phyloP scores from a whole-genome alignment of 2,797 vertebrate species.

The Myripristis murdjan region DNA sequence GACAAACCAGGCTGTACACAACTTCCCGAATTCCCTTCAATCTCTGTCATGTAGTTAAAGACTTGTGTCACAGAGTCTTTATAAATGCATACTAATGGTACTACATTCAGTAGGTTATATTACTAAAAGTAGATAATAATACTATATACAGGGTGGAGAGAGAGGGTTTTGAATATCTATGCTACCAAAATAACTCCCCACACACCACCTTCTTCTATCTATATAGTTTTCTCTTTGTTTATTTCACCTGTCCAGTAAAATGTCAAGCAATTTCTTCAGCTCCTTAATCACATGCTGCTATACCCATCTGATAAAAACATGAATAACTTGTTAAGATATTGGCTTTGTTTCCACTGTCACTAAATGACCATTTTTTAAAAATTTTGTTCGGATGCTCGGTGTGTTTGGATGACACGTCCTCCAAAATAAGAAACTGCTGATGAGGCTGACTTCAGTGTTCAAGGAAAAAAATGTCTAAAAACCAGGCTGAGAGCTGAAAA shows the following conservation, averaged over 20 bases:
- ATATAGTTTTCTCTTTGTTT: not conserved
- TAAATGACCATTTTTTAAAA: not conserved
- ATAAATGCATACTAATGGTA: conserved; percentile 71
- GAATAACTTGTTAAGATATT: conserved; percentile 16
- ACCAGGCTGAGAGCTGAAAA: too few relatives aligned
- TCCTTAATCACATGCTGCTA: not conserved
- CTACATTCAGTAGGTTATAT: conserved; percentile 83
- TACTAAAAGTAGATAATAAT: conserved; percentile 46
- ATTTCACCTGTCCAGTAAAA: conserved; percentile 8
- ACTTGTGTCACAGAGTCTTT: conserved; percentile 52
- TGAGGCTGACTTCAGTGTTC: not conserved
- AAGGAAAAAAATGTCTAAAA: not conserved
- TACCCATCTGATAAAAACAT: conserved; percentile 8
- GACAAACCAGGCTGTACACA: conserved; percentile 47
- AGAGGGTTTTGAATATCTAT: conserved; percentile 1
- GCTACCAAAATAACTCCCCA: conserved; percentile 33
- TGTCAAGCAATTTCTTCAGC: conserved; percentile 13
- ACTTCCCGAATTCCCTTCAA: conserved; percentile 13
- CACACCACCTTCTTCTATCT: conserved; percentile 5
- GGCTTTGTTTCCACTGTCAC: not conserved
- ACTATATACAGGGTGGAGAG: conserved; percentile 52
- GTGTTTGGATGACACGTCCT: too few relatives aligned
- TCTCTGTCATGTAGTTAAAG: not conserved
- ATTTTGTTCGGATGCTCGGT: too few relatives aligned
- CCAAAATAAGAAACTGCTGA: too few relatives aligned